Percentiles rank a stretch among this genome's conserved stretches.
Evolutionary conservation across 2,888 invertebrate genomes (phyloP).

Genomic region (Frankliniella intonsa): DNA sequence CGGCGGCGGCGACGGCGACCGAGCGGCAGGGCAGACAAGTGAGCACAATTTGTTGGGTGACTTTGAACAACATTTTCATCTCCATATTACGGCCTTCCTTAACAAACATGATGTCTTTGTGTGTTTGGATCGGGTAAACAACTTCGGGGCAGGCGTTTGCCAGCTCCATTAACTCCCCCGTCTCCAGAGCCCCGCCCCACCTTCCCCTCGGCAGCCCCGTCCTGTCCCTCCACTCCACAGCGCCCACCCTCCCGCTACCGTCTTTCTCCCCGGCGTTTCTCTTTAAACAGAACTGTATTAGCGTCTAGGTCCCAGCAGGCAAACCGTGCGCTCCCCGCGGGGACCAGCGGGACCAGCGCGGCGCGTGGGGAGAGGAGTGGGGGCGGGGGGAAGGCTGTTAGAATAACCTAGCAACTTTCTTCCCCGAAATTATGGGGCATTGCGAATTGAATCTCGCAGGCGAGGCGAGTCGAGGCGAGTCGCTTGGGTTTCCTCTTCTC

Average conservation of each 20-base stretch:
- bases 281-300: not conserved
- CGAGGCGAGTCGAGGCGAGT: not conserved
- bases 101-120: not conserved
- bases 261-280: not conserved
- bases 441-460: not conserved
- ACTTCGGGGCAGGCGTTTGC: too few relatives aligned
- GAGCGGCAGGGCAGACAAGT: too few relatives aligned
- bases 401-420: slow-evolving; percentile 5
- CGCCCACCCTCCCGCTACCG: not conserved
- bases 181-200: too few relatives aligned
- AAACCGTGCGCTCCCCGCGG: not conserved
- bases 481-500: too few relatives aligned
- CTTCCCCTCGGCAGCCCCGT: too few relatives aligned
- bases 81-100: too few relatives aligned
- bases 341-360: not conserved
- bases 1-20: too few relatives aligned
- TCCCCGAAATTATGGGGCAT: slow-evolving; percentile 1
- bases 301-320: not conserved
- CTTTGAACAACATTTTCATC: too few relatives aligned
- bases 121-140: not conserved
- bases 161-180: too few relatives aligned
- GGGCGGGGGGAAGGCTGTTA: not conserved
- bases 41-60: too few relatives aligned
- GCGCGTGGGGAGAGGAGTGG: not conserved
- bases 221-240: not conserved